Evolutionary conservation across 2,888 invertebrate species (phyloP), one percentile per base, ranked within the genome.

Genomic region (Drosophila testacea): DNA sequence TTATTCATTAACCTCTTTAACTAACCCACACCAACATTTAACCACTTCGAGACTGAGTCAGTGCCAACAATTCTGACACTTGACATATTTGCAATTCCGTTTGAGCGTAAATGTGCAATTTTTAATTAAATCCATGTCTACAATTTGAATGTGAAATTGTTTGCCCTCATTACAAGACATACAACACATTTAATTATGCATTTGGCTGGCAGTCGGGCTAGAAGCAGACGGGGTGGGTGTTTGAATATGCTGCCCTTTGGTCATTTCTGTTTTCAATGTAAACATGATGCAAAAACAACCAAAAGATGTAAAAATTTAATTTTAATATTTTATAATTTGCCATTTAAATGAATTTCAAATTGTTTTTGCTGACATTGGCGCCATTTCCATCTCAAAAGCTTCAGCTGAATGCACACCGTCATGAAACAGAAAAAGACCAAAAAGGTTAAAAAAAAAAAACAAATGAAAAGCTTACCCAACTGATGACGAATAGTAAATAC

Each of bases 101-200:
- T 69, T 41, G 39, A 39, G 54, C 34, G 57, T 34, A 64, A 70
- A 63, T 70, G 28, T 62, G 32, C 41, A 50, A 27, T 64, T 73
- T 79, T 81, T 68, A 79, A 79, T 79, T 73, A 77, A 81, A 73
- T 68, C n/a, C 50, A 56, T 69, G 61, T 80, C 62, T 62, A 34
- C 61, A 77, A 64, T 69, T 81, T 66, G 55, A 48, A 57, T 73
- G 67, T 51, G 36, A 77, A 77, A 68, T 64, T 77, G 73, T 77
- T 79, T 79, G 81, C 72, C 32, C 64, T 66, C 67, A 67, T 70
- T 70, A 81, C 65, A 65, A 42, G 52, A 30, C 47, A 54, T 27
- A 44, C 56, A 64, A 51, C 68, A 62, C 48, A 81, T 79, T 81
- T 73, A 81, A 81, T 79, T 81, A 79, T 79, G 78, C 61, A 77